Evolutionary conservation across 2,797 vertebrate genomes (phyloP).

Genomic region (Psittacula derbiana): DNA sequence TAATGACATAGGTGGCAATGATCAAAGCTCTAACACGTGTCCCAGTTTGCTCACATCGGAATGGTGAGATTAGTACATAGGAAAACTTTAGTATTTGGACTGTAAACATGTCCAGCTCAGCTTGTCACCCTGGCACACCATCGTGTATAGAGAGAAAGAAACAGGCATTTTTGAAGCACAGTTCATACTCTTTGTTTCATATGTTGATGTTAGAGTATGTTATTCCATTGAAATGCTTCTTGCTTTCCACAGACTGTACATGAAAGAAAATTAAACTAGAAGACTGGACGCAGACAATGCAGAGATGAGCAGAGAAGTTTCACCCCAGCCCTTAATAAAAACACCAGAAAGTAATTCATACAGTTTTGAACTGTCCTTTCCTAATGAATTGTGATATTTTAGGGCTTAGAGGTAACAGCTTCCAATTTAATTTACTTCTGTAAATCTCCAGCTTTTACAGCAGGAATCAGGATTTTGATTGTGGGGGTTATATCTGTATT

Average conservation of each 20-base stretch:
- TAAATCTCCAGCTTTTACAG: background rate
- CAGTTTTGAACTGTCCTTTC: background rate
- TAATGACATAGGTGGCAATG: background rate
- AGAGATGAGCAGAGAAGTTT: background rate
- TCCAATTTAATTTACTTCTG: background rate
- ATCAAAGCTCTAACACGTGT: background rate
- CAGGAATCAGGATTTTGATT: background rate
- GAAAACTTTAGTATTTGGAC: background rate
- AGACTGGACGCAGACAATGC: background rate
- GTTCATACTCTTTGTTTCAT: background rate
- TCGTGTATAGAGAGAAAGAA: background rate
- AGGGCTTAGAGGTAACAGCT: background rate
- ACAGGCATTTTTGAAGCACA: background rate
- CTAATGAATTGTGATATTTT: background rate
- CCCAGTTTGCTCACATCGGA: background rate
- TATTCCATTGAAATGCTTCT: background rate
- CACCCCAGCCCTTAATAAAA: rapidly evolving
- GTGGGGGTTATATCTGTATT: background rate
- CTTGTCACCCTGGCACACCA: background rate
- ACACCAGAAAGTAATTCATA: background rate
- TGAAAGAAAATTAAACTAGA: background rate
- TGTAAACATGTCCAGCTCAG: background rate
- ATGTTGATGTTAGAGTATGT: background rate
- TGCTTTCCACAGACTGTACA: background rate
- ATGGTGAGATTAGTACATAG: background rate